A percentile compares a stretch with the other conserved stretches of the same genome.
These are phyloP conservation scores for Chrysolina americana DNA, from an alignment of 2,888 invertebrate species.

Conservation along the genomic window DNA sequence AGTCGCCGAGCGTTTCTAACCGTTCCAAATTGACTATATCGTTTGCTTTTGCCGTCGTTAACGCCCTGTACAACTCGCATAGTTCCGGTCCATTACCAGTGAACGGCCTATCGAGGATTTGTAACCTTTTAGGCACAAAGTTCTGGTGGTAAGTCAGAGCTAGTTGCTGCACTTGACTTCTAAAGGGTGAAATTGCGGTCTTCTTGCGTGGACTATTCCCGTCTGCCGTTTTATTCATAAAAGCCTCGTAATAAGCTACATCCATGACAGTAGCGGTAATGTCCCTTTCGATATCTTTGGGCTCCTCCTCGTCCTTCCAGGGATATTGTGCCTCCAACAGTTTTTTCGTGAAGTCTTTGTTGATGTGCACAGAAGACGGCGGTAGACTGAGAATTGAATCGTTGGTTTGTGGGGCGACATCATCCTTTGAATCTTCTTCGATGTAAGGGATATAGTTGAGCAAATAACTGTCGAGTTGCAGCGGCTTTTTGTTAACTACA, in stretches of 20 bases:
- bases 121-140: slow-evolving; percentile 51
- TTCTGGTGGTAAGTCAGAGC: slow-evolving; percentile 51
- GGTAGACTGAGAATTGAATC: not conserved
- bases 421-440: slow-evolving; percentile 50
- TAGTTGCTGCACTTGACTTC: slow-evolving; percentile 1
- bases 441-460: slow-evolving; percentile 54
- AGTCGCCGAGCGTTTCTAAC: slow-evolving; percentile 90
- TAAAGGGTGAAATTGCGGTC: slow-evolving; percentile 13
- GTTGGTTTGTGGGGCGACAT: slow-evolving; percentile 29
- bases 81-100: slow-evolving; percentile 70
- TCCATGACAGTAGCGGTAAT: slow-evolving; percentile 77
- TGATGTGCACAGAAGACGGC: slow-evolving; percentile 41
- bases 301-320: slow-evolving; percentile 74
- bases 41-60: slow-evolving; percentile 81
- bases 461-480: slow-evolving; percentile 61
- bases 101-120: slow-evolving; percentile 46
- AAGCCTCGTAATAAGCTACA: slow-evolving; percentile 79
- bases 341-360: slow-evolving; percentile 66
- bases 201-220: slow-evolving; percentile 28
- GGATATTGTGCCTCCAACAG: slow-evolving; percentile 70
- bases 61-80: slow-evolving; percentile 69
- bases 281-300: slow-evolving; percentile 78
- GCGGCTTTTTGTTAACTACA: slow-evolving; percentile 59
- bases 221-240: slow-evolving; percentile 67
- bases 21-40: slow-evolving; percentile 88